These are phyloP conservation scores for Myotis myotis DNA, from an alignment of 2,797 vertebrate genomes.

Conservation along the genomic window DNA sequence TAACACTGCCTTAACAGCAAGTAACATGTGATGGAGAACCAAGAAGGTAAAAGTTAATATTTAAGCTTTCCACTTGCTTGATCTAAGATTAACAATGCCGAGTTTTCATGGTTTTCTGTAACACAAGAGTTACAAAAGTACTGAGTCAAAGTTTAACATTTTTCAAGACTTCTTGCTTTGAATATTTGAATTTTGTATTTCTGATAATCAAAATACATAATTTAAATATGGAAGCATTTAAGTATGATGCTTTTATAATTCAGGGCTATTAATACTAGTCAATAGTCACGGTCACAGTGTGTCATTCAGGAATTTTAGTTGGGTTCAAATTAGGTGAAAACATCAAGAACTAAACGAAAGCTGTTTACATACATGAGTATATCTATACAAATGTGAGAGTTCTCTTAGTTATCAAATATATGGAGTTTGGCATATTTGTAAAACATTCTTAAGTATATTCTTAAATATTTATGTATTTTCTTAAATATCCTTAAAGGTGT, in stretches of 20 bases:
- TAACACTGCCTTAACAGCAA: slow-evolving; percentile 21
- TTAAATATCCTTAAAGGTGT: not conserved
- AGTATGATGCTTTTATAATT: not conserved
- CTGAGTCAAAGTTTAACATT: slow-evolving; percentile 52
- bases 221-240: slow-evolving; percentile 23
- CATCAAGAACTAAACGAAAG: not conserved
- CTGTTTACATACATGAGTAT: not conserved
- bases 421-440: not conserved
- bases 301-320: slow-evolving; percentile 15
- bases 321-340: slow-evolving; percentile 5
- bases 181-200: slow-evolving; percentile 32
- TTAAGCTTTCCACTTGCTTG: slow-evolving; percentile 44
- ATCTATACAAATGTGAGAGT: not conserved
- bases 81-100: slow-evolving; percentile 37
- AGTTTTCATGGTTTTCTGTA: slow-evolving; percentile 49
- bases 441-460: slow-evolving; percentile 1
- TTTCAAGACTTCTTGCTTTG: slow-evolving; percentile 26
- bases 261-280: not conserved
- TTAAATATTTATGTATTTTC: not conserved
- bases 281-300: not conserved
- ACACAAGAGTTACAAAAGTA: slow-evolving; percentile 28
- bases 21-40: not conserved
- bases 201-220: not conserved
- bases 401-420: not conserved
- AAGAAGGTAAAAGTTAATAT: slow-evolving; percentile 63